Base-by-base conservation (phyloP, 2,797 vertebrate species). In the Siniperca obscura region DNA sequence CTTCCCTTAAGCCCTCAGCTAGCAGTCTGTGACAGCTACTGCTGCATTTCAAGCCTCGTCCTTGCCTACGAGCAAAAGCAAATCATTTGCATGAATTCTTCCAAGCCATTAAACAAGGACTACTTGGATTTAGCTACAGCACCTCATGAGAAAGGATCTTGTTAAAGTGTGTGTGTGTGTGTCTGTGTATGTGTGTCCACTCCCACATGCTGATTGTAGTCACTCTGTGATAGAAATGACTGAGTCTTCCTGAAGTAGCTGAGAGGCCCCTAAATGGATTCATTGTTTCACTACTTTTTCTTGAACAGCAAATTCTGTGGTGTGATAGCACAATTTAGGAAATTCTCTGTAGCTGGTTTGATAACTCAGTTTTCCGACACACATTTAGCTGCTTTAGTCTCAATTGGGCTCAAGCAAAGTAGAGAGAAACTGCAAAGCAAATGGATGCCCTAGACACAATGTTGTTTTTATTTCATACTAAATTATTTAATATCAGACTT, bases 1-100 rank as follows among this genome's bases (percentile, higher is more conserved):
- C 84, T 86, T 83, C 82, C 85, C 78, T 38, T 6, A 70, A 87
- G 85, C 77, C 75, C 74, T 75, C 66, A 53, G 52, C 61, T 5
- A 12, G 69, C 57, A 61, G 76, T 21, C 64, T 81, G 52, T 67
- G 74, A 83, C 68, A 70, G 72, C 76, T 70, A 36, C 74, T 62
- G 69, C 85, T 72, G 76, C 86, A 56, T 79, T 74, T 81, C 72
- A 70, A 76, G 79, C 78, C 84, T 78, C 7, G 16, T 56, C 70
- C 72, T 86, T 70, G 71, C 76, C 82, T 56, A 25, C 52, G 11
- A 85, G 87, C 74, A 40, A 83, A 67, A 86, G 50, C 72, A 76
- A 86, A 85, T 86, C 50, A 83, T 87, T 86, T 87, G 83, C 86
- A 86, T 84, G 74, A 77, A 83, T 90, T 89, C 78, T 91, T 79